phyloP scores from a whole-genome alignment of 1,140 invertebrate species.

The Calephelis nemesis region DNA sequence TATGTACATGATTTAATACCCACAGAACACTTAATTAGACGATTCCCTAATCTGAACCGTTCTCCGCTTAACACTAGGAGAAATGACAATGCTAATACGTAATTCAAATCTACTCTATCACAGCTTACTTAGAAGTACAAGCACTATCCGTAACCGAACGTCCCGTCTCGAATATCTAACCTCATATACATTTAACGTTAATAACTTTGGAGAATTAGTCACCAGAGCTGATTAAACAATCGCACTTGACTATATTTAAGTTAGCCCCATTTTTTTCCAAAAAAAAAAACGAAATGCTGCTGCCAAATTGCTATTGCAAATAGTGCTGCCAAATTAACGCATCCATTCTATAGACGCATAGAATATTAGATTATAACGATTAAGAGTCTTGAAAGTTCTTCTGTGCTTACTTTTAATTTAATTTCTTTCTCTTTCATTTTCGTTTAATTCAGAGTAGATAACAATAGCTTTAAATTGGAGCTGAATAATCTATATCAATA shows the following conservation, averaged over 20 bases:
- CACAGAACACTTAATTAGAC: slow-evolving; percentile 58
- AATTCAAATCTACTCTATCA: slow-evolving; percentile 72
- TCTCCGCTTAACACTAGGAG: slow-evolving; percentile 59
- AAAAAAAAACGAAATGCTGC: too few species aligned
- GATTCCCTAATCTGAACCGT: slow-evolving; percentile 47
- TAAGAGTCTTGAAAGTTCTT: too few species aligned
- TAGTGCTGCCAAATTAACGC: too few species aligned
- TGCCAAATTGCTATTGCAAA: too few species aligned
- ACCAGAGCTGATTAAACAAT: slow-evolving; percentile 8
- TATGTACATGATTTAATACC: slow-evolving; percentile 62
- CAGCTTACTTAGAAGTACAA: slow-evolving; percentile 68
- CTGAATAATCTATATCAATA: too few species aligned
- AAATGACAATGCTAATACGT: slow-evolving; percentile 52
- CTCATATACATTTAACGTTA: slow-evolving; percentile 11
- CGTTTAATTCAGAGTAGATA: too few species aligned
- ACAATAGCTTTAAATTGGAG: too few species aligned
- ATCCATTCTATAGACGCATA: too few species aligned
- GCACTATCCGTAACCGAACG: slow-evolving; percentile 33
- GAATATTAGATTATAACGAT: too few species aligned
- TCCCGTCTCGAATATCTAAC: slow-evolving; percentile 27
- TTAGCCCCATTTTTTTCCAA: not conserved
- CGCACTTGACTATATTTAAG: too few species aligned
- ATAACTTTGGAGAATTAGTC: slow-evolving; percentile 8
- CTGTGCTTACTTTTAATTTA: too few species aligned
- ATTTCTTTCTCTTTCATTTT: too few species aligned